Conservation (phyloP, 2,113 vertebrate genomes). For the Mormoops blainvillei region DNA sequence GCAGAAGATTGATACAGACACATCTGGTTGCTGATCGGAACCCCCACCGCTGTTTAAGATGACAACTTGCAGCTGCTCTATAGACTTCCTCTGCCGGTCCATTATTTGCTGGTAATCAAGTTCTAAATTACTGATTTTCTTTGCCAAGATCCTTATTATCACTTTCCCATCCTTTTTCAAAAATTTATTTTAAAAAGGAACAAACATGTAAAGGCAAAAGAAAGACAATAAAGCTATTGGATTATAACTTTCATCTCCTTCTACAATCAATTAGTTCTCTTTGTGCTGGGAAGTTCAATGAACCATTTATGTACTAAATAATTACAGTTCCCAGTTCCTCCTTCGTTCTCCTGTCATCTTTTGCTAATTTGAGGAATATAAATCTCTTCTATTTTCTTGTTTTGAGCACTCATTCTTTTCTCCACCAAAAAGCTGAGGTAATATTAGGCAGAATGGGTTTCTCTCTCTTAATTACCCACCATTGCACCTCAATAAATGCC, state of each 20-base stretch:
- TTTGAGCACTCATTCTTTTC: background rate
- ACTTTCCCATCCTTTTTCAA: background rate
- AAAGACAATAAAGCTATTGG: background rate
- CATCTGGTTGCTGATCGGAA: background rate
- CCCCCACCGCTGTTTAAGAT: background rate
- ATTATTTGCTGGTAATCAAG: conserved; percentile 1
- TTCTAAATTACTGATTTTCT: conserved; percentile 11
- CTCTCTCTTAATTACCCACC: background rate
- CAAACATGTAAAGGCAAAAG: background rate
- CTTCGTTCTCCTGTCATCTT: background rate
- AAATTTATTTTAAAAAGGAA: background rate
- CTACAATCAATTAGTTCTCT: background rate
- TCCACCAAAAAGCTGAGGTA: background rate
- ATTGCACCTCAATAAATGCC: background rate
- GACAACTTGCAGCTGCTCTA: background rate
- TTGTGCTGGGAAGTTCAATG: background rate
- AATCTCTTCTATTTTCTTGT: background rate
- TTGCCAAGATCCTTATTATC: background rate
- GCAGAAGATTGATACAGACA: background rate
- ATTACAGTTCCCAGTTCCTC: background rate
- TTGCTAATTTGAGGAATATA: background rate
- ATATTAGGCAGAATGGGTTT: background rate
- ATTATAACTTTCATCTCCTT: background rate
- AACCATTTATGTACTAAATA: background rate
- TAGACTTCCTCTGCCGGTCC: background rate